Base-by-base conservation (phyloP, 2,888 invertebrate species). In the Lasioglossum marginatum region DNA sequence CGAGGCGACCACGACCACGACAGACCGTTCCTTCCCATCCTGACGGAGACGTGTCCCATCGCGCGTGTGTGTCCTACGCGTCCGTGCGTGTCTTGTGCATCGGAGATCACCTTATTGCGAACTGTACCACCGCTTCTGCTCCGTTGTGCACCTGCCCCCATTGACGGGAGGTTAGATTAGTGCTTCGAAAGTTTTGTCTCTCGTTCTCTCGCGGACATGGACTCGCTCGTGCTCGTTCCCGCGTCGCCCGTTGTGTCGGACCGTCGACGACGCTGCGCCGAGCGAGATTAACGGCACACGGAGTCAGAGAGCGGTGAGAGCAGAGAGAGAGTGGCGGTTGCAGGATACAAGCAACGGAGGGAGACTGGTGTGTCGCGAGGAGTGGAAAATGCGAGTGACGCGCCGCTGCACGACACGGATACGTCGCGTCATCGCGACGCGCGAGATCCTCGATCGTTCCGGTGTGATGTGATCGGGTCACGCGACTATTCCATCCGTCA, bases 151-250 rank as follows among this genome's bases (percentile, higher is more conserved):
- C 0, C 27, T 31, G 16, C 27, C n/a, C 27, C 1, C 27, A 4
- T 60, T 27, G 60, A 27, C 27, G 27, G 60, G 16, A 31, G 60
- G 16, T 63, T 31, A 16, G 16, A 31, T 63, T 6, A 63, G 60
- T 63, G 60, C 60, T 16, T 16, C 60, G 60, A 31, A 16, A 31
- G 60, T 63, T 63, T 52, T 52, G 31, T 31, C 27, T 27, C 31
- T 0, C 27, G 60, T 60, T 60, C 14, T 60, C 27, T 14, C 60
- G 14, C n/a, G 63, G 82, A 88, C n/a, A 88, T 87, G 88, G 83
- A 90, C 90, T 90, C 87, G 87, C 83, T 90, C 83, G 85, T 37
- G 63, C 34, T 52, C 68, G 73, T 83, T 72, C 78, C 77, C 84
- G 80, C 88, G 81, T 81, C 70, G 73, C 81, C 80, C 88, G 89